Evolutionary conservation across 2,113 vertebrate species (phyloP).

Genomic region (Labeo rohita): DNA sequence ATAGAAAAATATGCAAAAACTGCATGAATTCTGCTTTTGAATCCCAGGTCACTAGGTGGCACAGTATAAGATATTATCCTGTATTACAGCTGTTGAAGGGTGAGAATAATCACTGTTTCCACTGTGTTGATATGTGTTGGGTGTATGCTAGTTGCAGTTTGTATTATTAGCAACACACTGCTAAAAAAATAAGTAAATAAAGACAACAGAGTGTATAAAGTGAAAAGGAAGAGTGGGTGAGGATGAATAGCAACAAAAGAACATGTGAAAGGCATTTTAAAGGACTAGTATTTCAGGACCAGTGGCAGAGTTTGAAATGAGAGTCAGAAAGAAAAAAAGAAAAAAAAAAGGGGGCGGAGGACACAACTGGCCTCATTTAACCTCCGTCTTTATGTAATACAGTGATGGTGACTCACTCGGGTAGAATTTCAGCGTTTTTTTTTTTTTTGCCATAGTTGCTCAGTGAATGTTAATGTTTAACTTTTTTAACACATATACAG

Average conservation of each 20-base stretch:
- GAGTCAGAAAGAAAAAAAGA: background rate
- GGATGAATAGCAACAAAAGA: background rate
- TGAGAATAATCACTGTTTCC: no score
- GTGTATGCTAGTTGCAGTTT: background rate
- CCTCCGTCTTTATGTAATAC: slow-evolving; percentile 44
- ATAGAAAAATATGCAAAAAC: background rate
- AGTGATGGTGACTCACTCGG: slow-evolving; percentile 45
- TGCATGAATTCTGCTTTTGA: background rate
- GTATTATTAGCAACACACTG: background rate
- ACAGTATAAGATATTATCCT: background rate
- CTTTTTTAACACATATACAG: background rate
- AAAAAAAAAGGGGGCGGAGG: background rate
- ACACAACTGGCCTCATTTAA: slow-evolving; percentile 40
- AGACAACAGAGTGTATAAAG: background rate
- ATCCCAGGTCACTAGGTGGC: background rate
- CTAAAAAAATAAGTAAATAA: background rate
- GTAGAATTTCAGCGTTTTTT: slow-evolving; percentile 39
- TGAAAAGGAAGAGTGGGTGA: background rate
- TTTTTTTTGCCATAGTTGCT: slow-evolving; percentile 22
- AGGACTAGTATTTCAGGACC: background rate
- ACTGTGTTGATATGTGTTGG: background rate
- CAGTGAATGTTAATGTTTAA: slow-evolving; percentile 7
- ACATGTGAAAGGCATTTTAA: background rate
- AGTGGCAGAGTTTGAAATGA: background rate
- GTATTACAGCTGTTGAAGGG: background rate